Percentiles rank a stretch among this genome's conserved stretches.
These are phyloP conservation scores for Prolemur simus DNA, from an alignment of 2,113 vertebrate genomes.

Conservation along the genomic window DNA sequence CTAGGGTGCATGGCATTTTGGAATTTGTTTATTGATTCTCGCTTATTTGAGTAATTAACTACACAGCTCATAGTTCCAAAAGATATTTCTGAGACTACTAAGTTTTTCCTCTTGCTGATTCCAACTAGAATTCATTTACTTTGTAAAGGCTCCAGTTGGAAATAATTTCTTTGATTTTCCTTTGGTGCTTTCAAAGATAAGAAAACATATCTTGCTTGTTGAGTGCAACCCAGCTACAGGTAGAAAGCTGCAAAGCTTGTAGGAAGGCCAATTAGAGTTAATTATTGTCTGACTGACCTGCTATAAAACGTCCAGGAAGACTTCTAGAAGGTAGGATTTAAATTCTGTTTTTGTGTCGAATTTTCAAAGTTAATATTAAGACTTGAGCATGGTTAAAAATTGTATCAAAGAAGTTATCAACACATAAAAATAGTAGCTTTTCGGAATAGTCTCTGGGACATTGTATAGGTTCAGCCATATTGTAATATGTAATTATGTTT, in stretches of 20 bases:
- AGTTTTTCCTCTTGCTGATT: conserved; percentile 23
- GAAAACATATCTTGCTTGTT: conserved; percentile 56
- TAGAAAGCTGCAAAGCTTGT: conserved; percentile 42
- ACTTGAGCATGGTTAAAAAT: not conserved
- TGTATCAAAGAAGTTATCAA: not conserved
- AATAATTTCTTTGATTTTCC: conserved; percentile 60
- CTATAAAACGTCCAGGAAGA: conserved; percentile 44
- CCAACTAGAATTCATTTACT: conserved; percentile 46
- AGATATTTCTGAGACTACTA: not conserved
- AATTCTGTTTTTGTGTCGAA: conserved; percentile 23
- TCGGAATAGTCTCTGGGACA: not conserved
- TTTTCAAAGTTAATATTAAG: conserved; percentile 45
- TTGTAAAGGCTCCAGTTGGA: conserved; percentile 62
- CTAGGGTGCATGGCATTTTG: not conserved
- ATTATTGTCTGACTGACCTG: conserved; percentile 60
- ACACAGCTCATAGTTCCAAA: not conserved
- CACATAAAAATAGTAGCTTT: not conserved
- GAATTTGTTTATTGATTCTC: conserved; percentile 56
- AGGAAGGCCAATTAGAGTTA: conserved; percentile 60
- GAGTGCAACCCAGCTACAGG: conserved; percentile 44
- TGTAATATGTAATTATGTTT: not conserved
- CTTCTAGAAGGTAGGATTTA: conserved; percentile 37
- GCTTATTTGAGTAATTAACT: conserved; percentile 63
- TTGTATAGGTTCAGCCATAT: not conserved
- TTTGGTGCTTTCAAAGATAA: conserved; percentile 69